phyloP scores from a whole-genome alignment of 2,888 invertebrate species.

The Trachelus troglodyta region DNA sequence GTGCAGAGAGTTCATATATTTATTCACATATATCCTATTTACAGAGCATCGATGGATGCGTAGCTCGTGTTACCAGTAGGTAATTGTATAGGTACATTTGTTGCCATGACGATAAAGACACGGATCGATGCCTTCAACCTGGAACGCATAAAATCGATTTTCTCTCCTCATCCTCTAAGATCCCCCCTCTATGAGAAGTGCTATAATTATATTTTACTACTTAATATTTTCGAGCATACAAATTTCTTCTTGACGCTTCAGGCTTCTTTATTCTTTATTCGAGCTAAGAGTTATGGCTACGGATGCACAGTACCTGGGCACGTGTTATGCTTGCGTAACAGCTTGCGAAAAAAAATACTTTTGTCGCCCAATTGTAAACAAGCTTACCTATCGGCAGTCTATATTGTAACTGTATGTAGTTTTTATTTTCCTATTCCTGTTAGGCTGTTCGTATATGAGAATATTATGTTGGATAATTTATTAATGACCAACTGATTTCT shows the following conservation, averaged over 20 bases:
- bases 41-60: not conserved
- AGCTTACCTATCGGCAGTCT: not conserved
- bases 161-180: constrained; percentile 13
- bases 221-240: not conserved
- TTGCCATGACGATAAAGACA: constrained; percentile 49
- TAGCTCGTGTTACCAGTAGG: constrained; percentile 6
- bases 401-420: not conserved
- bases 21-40: not conserved
- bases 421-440: not conserved
- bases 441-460: not conserved
- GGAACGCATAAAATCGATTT: constrained; percentile 37
- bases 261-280: not conserved
- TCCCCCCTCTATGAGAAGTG: not conserved
- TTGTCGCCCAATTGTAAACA: not conserved
- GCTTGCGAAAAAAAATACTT: not conserved
- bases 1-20: not conserved
- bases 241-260: not conserved
- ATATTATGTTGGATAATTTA: not conserved
- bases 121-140: constrained; percentile 44
- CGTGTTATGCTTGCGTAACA: not conserved
- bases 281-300: not conserved
- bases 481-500: not conserved
- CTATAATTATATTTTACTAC: not conserved
- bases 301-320: not conserved
- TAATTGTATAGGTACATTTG: constrained; percentile 40